Evolutionary conservation across 2,888 invertebrate genomes (phyloP), one percentile per base, ranked within the genome.

Genomic region (Spilosoma lubricipeda): DNA sequence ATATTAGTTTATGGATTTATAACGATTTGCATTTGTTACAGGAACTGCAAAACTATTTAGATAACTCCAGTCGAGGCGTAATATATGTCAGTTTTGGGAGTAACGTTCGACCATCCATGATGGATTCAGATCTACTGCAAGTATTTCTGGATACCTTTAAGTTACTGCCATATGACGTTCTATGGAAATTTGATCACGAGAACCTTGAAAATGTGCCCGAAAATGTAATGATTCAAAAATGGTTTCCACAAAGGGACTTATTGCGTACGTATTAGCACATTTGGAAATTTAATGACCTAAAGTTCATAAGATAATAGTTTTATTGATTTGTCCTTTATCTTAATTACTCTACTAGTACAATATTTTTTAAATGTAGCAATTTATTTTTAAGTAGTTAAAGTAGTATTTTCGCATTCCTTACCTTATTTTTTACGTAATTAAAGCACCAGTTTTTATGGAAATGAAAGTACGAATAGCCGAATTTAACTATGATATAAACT

Each of bases 131-230:
- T 7, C 65, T 70, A 3, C 52, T 36, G 0, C 39, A 56, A 27
- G 33, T 27, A 4, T 59, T 59, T 59, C 13, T 59, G 4, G 27
- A 27, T 27, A 59, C 59, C 0, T 59, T 59, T 59, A 13, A 27
- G 27, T 59, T 59, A 27, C 27, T 59, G 27, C 59, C 59, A 59
- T 59, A 11, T 59, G 59, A 59, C n/a, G 27, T 59, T 27, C 59
- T 59, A 5, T 85, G 83, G 83, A 82, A 82, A 73, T 78, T 78
- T 39, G 79, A 85, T 36, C 72, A 70, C 7, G 80, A 77, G 7
- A 64, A 69, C 15, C 18, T 82, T 30, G 59, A 77, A 48, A 77
- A 76, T 56, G n/a, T 77, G 23, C 74, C 85, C 9, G 64, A 74
- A 15, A 85, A 85, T 59, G 76, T 85, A 0, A 76, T 36, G 45